Percentiles rank a stretch among this genome's conserved stretches.
These are phyloP conservation scores for Colletes collaris DNA, from an alignment of 2,888 invertebrate species.

Conservation along the genomic window DNA sequence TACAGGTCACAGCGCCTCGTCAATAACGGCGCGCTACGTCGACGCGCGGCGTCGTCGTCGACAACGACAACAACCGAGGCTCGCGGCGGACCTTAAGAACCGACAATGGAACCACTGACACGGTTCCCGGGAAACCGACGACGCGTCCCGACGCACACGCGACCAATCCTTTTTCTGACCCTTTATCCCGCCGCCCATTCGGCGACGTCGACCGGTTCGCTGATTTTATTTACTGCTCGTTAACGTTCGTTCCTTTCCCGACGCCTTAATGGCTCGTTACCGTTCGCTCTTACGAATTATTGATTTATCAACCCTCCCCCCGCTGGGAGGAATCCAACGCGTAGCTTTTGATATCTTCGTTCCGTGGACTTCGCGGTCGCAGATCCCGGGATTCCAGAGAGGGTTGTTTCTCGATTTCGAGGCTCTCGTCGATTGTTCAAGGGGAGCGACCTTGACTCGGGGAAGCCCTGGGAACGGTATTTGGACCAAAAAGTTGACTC, in stretches of 20 bases:
- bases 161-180: constrained; percentile 6
- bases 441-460: not conserved
- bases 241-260: constrained; percentile 21
- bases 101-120: constrained; percentile 73
- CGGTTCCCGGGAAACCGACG: constrained; percentile 51
- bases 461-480: not conserved
- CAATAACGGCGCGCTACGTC: constrained; percentile 74
- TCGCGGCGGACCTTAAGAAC: constrained; percentile 52
- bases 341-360: not conserved
- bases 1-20: constrained; percentile 78
- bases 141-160: constrained; percentile 29
- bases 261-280: constrained; percentile 37
- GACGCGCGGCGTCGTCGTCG: constrained; percentile 58
- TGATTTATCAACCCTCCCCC: constrained; percentile 14
- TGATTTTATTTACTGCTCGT: constrained; percentile 34
- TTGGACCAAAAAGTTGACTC: not conserved
- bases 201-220: not conserved
- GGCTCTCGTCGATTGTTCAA: constrained; percentile 1
- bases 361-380: not conserved
- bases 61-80: constrained; percentile 38
- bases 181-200: not conserved
- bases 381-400: not conserved
- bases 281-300: constrained; percentile 28
- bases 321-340: not conserved
- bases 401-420: constrained; percentile 2